These are phyloP conservation scores for Anolis apletophallus DNA, from an alignment of 2,797 vertebrate genomes.

Conservation along the genomic window DNA sequence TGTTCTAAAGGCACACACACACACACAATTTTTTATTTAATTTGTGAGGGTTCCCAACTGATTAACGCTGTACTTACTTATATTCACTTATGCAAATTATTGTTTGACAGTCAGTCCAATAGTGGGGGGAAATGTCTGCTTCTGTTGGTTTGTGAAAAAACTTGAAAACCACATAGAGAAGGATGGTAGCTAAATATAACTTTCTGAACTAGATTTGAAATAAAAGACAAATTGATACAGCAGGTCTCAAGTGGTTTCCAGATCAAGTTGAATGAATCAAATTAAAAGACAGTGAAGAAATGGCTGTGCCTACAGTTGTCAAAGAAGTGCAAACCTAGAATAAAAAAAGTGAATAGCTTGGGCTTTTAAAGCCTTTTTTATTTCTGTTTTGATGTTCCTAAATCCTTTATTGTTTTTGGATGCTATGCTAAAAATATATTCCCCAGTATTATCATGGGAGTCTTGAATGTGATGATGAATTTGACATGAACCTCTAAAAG, in stretches of 20 bases:
- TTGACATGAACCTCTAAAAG: slow-evolving; percentile 34
- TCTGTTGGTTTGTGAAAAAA: background rate
- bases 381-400: slow-evolving; percentile 2
- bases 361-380: background rate
- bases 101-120: slow-evolving; percentile 1
- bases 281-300: slow-evolving; percentile 31
- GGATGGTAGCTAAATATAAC: slow-evolving; percentile 2
- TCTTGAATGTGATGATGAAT: slow-evolving; percentile 4
- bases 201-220: slow-evolving; percentile 14
- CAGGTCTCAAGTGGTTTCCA: slow-evolving; percentile 4
- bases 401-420: background rate
- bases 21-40: slow-evolving; percentile 33
- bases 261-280: slow-evolving; percentile 17
- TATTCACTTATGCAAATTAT: background rate
- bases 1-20: background rate
- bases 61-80: background rate
- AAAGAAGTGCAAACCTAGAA: slow-evolving; percentile 1
- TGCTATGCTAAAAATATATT: background rate
- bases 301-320: background rate
- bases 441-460: background rate
- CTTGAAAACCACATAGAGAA: background rate
- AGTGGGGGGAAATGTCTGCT: background rate
- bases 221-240: slow-evolving; percentile 19
- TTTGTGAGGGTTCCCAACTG: slow-evolving; percentile 21
- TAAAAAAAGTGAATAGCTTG: background rate